phyloP scores from a whole-genome alignment of 2,888 invertebrate species.

The Pomacea canaliculata region DNA sequence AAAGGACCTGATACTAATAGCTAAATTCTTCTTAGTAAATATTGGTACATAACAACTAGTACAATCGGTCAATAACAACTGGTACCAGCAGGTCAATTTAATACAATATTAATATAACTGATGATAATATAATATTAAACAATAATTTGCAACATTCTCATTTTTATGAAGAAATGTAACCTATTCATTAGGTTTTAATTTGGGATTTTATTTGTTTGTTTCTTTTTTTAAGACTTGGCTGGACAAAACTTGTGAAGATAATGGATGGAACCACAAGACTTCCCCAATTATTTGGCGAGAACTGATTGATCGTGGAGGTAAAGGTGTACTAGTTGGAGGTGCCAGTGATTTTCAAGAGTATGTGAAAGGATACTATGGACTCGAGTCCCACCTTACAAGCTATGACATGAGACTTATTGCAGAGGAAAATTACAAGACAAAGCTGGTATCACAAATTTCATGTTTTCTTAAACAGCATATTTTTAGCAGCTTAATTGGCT shows the following conservation, averaged over 20 bases:
- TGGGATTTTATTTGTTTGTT: background rate
- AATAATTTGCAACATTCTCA: too few species aligned
- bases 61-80: too few species aligned
- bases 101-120: too few species aligned
- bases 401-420: constrained; percentile 61
- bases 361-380: constrained; percentile 66
- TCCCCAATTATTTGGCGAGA: constrained; percentile 71
- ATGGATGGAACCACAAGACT: constrained; percentile 64
- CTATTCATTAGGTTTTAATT: too few species aligned
- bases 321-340: constrained; percentile 67
- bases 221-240: constrained; percentile 58
- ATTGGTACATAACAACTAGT: too few species aligned
- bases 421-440: constrained; percentile 60
- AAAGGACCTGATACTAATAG: too few species aligned
- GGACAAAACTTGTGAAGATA: constrained; percentile 52
- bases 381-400: constrained; percentile 59
- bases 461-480: too few species aligned
- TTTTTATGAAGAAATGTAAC: too few species aligned
- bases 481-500: too few species aligned
- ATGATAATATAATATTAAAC: too few species aligned
- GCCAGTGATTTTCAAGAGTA: constrained; percentile 70
- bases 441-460: constrained; percentile 29
- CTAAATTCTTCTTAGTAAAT: too few species aligned
- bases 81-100: too few species aligned
- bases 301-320: constrained; percentile 69